Base-by-base conservation (phyloP, 2,888 invertebrate genomes). In the Steinernema carpocapsae region DNA sequence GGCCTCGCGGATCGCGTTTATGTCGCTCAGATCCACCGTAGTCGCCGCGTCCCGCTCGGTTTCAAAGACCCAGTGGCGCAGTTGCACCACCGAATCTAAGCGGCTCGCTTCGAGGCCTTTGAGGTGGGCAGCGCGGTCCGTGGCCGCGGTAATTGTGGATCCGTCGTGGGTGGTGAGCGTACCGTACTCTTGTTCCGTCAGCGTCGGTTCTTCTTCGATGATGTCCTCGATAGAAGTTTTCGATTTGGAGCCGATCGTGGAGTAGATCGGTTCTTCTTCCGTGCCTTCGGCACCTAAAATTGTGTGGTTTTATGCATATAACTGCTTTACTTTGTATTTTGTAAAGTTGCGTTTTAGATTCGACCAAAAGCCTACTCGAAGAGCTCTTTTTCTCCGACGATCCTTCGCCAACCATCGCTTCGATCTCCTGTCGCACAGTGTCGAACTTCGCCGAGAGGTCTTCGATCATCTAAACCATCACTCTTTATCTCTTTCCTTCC, bases 181-280 rank as follows among this genome's bases (percentile, higher is more conserved):
- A n/a, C 74, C 76, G 56, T 74, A 79, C 64, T 79, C 79, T 19
- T 59, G 46, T 17, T 71, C 45, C 12, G 71, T 43, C 3, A 43
- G 7, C 3, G 71, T 64, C 14, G 64, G 32, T 17, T 37, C 74
- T 29, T 75, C 75, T 24, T 64, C 72, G 10, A 24, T 29, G 14
- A 24, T 26, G 17, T 46, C 46, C 12, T 52, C 52, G 1, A 52
- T 52, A 12, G 22, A 29, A 7, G 64, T 51, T 48, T 72, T 72
- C 0, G 48, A 48, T n/a, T 24, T 70, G n/a, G 46, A 26, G 17
- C 48, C 64, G 17, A 64, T 64, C 0, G 88, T 86, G 0, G 84
- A 83, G 32, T 88, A 88, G 29, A 79, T 79, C 17, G 84, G 81
- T 19, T 87, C 86, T 73, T 87, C 85, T 73, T 82, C 82, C 2